A percentile compares a stretch with the other conserved stretches of the same genome.
Evolutionary conservation across 2,113 vertebrate species (phyloP).

Genomic region (Madoqua kirkii): DNA sequence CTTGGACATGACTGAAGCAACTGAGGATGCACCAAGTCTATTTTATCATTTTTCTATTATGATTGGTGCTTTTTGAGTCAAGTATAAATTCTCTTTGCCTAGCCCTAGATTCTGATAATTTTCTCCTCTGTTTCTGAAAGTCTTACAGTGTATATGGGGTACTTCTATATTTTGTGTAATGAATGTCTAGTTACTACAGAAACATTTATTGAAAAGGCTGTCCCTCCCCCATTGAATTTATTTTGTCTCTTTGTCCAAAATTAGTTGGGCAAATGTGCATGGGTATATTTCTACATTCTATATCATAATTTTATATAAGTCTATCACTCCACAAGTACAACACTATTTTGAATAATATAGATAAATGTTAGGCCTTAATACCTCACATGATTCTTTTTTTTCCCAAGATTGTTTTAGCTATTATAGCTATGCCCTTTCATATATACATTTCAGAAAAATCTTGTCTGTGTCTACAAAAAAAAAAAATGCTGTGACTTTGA

Average conservation of each 20-base stretch:
- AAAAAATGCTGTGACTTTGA: too few relatives aligned
- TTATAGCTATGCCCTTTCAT: too few relatives aligned
- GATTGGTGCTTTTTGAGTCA: background rate
- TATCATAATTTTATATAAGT: too few relatives aligned
- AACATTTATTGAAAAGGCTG: background rate
- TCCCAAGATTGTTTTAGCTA: too few relatives aligned
- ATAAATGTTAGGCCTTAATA: too few relatives aligned
- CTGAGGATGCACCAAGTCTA: background rate
- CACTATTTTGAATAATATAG: too few relatives aligned
- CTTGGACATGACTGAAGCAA: background rate
- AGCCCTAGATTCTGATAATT: background rate
- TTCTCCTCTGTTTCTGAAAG: background rate
- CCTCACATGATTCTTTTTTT: too few relatives aligned
- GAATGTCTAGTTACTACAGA: background rate
- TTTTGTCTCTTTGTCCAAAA: background rate
- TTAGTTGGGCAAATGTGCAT: background rate
- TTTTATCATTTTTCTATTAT: background rate
- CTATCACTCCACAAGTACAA: too few relatives aligned
- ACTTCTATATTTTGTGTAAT: background rate
- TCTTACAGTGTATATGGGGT: background rate
- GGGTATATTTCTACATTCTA: background rate
- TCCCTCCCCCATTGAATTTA: background rate
- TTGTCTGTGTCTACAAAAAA: too few relatives aligned
- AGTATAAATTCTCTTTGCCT: background rate
- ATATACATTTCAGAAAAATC: too few relatives aligned